Conservation (phyloP, 2,888 invertebrate genomes). For the Polietes domitor region DNA sequence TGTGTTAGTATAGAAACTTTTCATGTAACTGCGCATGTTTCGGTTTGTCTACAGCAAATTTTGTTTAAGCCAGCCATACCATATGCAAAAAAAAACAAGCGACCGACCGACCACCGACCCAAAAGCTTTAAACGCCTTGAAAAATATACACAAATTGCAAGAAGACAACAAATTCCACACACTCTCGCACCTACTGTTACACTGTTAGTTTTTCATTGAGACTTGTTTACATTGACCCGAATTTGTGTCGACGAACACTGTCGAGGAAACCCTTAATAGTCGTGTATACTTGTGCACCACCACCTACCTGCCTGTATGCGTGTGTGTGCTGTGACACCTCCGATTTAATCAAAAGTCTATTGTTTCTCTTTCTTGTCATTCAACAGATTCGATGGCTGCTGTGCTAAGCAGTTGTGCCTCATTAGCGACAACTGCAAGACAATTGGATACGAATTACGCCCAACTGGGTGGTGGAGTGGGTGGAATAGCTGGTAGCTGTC, state of each 20-base stretch:
- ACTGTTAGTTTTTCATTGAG: constrained; percentile 45
- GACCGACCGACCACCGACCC: not conserved
- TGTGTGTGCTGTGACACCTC: not conserved
- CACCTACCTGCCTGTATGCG: not conserved
- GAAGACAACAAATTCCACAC: constrained; percentile 11
- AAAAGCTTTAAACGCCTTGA: constrained; percentile 57
- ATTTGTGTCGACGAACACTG: constrained; percentile 27
- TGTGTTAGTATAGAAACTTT: constrained; percentile 49
- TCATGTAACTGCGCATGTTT: constrained; percentile 53
- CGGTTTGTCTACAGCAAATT: constrained; percentile 36
- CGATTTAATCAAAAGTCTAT: constrained; percentile 29
- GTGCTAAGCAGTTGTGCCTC: constrained; percentile 58
- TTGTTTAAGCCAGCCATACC: constrained; percentile 25
- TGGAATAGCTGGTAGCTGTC: constrained; percentile 18
- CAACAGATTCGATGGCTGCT: constrained; percentile 62
- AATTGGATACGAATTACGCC: constrained; percentile 28
- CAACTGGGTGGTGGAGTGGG: constrained; percentile 26
- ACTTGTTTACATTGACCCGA: constrained; percentile 58
- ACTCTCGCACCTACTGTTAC: constrained; percentile 22
- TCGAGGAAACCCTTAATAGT: constrained; percentile 4
- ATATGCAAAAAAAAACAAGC: constrained; percentile 38
- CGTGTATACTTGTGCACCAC: not conserved
- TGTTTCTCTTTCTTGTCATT: constrained; percentile 16
- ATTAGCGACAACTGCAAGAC: constrained; percentile 35
- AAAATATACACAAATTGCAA: constrained; percentile 31